A percentile compares a stretch with the other conserved stretches of the same genome.
phyloP scores from a whole-genome alignment of 2,113 vertebrate species.

The Scomber scombrus region DNA sequence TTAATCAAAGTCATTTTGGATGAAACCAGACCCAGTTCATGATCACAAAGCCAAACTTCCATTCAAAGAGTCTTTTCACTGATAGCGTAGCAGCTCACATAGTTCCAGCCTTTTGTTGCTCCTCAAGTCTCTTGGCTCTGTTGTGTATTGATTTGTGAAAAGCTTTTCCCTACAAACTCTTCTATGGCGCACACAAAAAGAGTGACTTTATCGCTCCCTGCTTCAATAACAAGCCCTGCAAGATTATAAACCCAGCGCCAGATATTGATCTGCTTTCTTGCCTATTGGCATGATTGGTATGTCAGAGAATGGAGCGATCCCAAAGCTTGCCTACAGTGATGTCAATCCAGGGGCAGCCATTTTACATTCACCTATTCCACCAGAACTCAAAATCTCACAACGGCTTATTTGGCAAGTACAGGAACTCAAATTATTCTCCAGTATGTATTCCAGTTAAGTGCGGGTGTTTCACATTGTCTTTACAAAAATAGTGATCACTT shows the following conservation, averaged over 20 bases:
- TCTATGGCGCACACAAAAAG: background rate
- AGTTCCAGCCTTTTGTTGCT: conserved; percentile 10
- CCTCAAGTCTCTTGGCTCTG: background rate
- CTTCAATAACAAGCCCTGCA: background rate
- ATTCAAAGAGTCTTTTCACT: background rate
- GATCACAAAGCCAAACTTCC: background rate
- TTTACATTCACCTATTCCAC: background rate
- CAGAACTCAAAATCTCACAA: conserved; percentile 17
- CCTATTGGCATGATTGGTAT: background rate
- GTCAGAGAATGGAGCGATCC: background rate
- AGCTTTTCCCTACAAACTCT: background rate
- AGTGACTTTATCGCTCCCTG: background rate
- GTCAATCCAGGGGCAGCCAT: background rate
- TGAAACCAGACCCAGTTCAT: too few species aligned
- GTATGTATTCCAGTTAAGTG: background rate
- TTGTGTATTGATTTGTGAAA: background rate
- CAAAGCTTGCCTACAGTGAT: background rate
- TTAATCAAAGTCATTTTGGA: background rate
- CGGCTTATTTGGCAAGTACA: conserved; percentile 48
- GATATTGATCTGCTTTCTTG: background rate
- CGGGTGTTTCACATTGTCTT: conserved; percentile 12
- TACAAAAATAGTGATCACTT: conserved; percentile 41
- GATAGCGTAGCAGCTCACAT: background rate
- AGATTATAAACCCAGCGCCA: background rate
- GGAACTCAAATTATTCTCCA: background rate